phyloP scores from a whole-genome alignment of 1,140 invertebrate species.

The Panagrolaimus sp. region DNA sequence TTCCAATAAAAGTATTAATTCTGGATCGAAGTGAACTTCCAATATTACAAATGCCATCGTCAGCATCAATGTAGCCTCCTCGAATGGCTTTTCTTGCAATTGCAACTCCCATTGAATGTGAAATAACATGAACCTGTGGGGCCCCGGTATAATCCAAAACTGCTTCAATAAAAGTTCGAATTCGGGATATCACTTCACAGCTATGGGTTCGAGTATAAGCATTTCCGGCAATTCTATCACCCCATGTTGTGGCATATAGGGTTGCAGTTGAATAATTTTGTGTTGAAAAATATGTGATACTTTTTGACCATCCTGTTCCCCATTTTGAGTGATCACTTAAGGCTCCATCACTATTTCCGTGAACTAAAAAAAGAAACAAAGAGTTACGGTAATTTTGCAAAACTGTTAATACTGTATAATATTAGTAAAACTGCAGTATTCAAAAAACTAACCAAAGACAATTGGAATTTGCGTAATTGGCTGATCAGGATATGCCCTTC shows the following conservation, averaged over 20 bases:
- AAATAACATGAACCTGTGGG: constrained; percentile 6
- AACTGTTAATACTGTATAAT: too few species aligned
- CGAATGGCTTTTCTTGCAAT: constrained; percentile 14
- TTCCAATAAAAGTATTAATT: constrained; percentile 15
- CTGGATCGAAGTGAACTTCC: neutral
- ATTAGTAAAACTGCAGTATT: too few species aligned
- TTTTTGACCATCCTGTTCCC: constrained; percentile 11
- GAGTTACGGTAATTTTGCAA: too few species aligned
- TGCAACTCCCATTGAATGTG: neutral
- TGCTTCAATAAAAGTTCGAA: constrained; percentile 14
- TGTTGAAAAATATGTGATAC: neutral
- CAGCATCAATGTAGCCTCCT: neutral
- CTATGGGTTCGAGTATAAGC: neutral
- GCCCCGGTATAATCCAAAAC: constrained; percentile 5
- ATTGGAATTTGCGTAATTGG: neutral
- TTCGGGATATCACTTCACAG: neutral
- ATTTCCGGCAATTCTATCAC: neutral
- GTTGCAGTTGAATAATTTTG: neutral
- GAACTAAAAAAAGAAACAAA: neutral
- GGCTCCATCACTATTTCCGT: constrained; percentile 10
- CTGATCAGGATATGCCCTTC: neutral
- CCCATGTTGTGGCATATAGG: constrained; percentile 8
- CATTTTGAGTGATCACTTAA: neutral
- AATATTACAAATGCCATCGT: constrained; percentile 16
- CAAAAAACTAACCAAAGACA: neutral